A percentile compares a stretch with the other conserved stretches of the same genome.
Evolutionary conservation across 2,113 vertebrate species (phyloP).

Genomic region (Felis chaus): DNA sequence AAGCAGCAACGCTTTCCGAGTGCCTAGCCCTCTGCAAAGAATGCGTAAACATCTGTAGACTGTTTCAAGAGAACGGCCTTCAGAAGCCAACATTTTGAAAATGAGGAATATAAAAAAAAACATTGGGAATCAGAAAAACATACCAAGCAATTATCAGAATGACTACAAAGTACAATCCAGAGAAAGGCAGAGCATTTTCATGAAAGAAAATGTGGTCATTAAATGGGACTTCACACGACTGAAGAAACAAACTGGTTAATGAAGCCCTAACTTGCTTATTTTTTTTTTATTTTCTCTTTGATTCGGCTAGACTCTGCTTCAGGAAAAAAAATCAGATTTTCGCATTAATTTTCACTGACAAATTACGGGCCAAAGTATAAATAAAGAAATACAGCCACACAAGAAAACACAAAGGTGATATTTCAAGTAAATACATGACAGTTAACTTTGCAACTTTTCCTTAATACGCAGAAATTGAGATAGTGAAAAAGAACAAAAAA

Average conservation of each 20-base stretch:
- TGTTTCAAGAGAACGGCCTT: neutral
- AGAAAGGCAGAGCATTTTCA: neutral
- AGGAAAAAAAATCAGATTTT: neutral
- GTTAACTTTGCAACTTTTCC: neutral
- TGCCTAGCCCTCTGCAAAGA: neutral
- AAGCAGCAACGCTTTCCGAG: neutral
- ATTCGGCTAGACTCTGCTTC: neutral
- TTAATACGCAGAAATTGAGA: neutral
- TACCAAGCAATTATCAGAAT: neutral
- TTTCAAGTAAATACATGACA: neutral
- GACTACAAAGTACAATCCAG: neutral
- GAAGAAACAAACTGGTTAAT: neutral
- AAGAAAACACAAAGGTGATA: neutral
- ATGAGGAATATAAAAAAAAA: neutral
- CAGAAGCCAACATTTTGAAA: neutral
- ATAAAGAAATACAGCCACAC: neutral
- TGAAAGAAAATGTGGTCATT: neutral
- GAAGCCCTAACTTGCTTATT: neutral
- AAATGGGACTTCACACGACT: neutral
- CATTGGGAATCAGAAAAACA: neutral
- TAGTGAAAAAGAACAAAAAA: neutral
- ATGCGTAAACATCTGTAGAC: neutral
- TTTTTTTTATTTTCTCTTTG: neutral
- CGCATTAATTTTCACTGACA: neutral
- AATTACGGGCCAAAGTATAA: neutral